A percentile compares a stretch with the other conserved stretches of the same genome.
Evolutionary conservation across 1,140 invertebrate genomes (phyloP).

Genomic region (Ceratosolen solmsi): DNA sequence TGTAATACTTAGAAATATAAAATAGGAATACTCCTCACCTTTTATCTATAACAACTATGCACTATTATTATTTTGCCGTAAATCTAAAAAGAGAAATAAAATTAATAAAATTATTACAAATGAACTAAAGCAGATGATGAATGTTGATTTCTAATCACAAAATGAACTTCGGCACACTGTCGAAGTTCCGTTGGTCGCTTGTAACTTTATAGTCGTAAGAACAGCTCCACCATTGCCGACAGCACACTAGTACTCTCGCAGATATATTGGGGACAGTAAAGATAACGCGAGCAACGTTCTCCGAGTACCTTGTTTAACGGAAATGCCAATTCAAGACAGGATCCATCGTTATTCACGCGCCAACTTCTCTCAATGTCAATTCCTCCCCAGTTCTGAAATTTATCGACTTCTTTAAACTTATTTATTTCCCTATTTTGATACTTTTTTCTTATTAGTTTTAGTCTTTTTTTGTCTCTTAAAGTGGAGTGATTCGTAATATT

Average conservation of each 20-base stretch:
- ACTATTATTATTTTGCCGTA: too few relatives aligned
- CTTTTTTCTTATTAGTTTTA: not conserved
- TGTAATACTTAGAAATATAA: too few relatives aligned
- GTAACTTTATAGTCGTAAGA: conserved; percentile 48
- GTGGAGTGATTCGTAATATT: too few relatives aligned
- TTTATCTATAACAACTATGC: too few relatives aligned
- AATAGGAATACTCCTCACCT: too few relatives aligned
- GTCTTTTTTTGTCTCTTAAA: too few relatives aligned
- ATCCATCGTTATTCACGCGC: not conserved
- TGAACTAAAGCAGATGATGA: not conserved
- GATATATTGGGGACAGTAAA: conserved; percentile 45
- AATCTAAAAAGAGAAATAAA: too few relatives aligned
- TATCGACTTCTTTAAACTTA: not conserved
- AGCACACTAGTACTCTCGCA: conserved; percentile 21
- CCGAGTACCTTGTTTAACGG: not conserved
- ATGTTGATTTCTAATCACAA: conserved; percentile 7
- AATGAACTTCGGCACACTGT: conserved; percentile 34
- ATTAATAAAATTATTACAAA: not conserved
- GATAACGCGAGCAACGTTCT: conserved; percentile 35
- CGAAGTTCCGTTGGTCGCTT: conserved; percentile 1
- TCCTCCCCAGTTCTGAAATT: not conserved
- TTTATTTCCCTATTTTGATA: not conserved
- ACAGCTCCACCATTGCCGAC: conserved; percentile 38
- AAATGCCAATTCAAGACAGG: not conserved
- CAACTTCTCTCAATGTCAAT: conserved; percentile 5